Evolutionary conservation across 2,113 vertebrate species (phyloP).

Genomic region (Barbus barbus): DNA sequence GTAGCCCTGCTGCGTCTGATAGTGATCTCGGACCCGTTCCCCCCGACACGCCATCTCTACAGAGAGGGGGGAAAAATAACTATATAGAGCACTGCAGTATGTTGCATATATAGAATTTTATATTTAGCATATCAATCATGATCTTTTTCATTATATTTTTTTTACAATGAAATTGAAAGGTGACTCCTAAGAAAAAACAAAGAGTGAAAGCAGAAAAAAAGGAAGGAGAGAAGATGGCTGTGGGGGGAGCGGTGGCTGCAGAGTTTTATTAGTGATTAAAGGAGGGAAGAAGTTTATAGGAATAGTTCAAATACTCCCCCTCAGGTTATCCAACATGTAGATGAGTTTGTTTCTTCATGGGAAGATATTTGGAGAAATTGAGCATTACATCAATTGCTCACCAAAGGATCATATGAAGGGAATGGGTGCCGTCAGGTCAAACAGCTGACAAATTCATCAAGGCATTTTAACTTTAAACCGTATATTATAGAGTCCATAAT

Average conservation of each 20-base stretch:
- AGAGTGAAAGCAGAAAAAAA: not conserved
- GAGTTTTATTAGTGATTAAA: not conserved
- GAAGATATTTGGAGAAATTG: no score
- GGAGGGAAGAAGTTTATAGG: not conserved
- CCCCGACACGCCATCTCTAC: constrained; percentile 97
- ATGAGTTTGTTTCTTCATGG: no score
- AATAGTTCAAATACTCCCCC: no score
- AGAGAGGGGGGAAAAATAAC: constrained; percentile 30
- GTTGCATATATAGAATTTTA: not conserved
- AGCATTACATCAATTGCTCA: no score
- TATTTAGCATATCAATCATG: not conserved
- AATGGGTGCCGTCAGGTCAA: no score
- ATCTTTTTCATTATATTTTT: not conserved
- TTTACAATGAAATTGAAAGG: not conserved
- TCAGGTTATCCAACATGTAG: no score
- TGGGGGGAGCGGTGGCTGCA: no score
- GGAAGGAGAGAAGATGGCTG: not conserved
- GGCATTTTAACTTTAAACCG: no score
- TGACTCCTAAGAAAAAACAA: not conserved
- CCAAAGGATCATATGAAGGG: no score
- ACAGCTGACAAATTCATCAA: no score
- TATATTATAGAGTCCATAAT: no score
- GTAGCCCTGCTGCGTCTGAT: constrained; percentile 98
- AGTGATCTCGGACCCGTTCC: constrained; percentile 96
- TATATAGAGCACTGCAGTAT: no score